Conservation (phyloP, 2,888 invertebrate genomes). For the Nudaria mundana region DNA sequence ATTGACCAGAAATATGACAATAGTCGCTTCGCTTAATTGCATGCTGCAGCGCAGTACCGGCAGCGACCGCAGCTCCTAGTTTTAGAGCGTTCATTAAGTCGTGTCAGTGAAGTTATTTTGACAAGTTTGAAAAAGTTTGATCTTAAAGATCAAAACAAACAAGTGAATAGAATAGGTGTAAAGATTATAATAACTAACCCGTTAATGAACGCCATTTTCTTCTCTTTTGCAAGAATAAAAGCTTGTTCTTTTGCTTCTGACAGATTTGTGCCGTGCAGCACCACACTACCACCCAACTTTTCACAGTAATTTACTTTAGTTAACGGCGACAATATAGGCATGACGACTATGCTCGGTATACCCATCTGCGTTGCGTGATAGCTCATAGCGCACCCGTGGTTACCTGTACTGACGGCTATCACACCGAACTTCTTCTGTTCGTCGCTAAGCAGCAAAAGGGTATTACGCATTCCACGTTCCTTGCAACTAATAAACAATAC, state of each 20-base stretch:
- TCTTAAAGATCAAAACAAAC: too few relatives aligned
- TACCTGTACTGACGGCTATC: conserved; percentile 94
- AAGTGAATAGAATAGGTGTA: too few relatives aligned
- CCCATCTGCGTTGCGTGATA: conserved; percentile 86
- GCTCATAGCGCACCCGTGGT: conserved; percentile 90
- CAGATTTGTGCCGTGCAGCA: conserved; percentile 89
- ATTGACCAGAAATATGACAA: too few relatives aligned
- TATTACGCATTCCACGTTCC: conserved; percentile 94
- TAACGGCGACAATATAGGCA: conserved; percentile 93
- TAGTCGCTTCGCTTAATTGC: too few relatives aligned
- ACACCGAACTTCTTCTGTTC: conserved; percentile 90
- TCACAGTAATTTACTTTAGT: conserved; percentile 94
- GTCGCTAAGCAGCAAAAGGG: conserved; percentile 85
- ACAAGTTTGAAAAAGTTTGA: too few relatives aligned
- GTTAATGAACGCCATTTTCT: conserved; percentile 90
- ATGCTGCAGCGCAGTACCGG: too few relatives aligned
- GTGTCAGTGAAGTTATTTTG: too few relatives aligned
- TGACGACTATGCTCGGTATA: conserved; percentile 91
- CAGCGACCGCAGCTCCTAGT: too few relatives aligned
- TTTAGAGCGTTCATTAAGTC: too few relatives aligned
- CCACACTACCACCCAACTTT: conserved; percentile 89
- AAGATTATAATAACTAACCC: conserved; percentile 79
- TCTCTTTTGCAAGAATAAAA: conserved; percentile 85
- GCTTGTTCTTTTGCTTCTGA: conserved; percentile 89
- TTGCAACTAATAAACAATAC: conserved; percentile 95